Base-by-base conservation (phyloP, 2,888 invertebrate species). In the Patella ulyssiponensis region DNA sequence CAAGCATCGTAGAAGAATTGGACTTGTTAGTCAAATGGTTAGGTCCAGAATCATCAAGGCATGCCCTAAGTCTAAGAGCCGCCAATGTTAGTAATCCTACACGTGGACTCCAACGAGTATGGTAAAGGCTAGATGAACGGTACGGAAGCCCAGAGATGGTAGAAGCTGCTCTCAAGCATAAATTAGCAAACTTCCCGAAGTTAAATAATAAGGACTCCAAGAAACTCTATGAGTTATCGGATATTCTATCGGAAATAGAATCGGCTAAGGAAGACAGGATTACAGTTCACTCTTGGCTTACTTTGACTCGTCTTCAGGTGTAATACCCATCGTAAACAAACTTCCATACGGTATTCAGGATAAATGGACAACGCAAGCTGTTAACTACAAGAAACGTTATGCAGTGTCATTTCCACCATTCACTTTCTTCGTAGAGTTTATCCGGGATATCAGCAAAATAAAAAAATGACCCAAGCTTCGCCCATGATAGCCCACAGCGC, bases 361-460 rank as follows among this genome's bases (percentile, higher is more conserved):
- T n/a, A 85, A 81, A 54, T 83, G 83, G 83, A 81, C 73, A 5
- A 72, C 12, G n/a, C 73, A 74, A n/a, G 84, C 83, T 3, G 23
- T 71, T 1, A 75, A 72, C 1, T 84, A 82, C 54, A 85, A 83
- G 71, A 69, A 69, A n/a, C 64, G 56, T 4, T 52, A 82, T 52
- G 12, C 17, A 14, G 81, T 82, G 12, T 1, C 77, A 9, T 84
- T 76, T 76, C 84, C 82, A 23, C 84, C 83, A 23, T 85, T 84
- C 54, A n/a, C 58, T 12, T 56, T 80, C 1, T 81, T 84, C 69
- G 77, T 74, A 0, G 54, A 76, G 15, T 85, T 84, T 51, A 77
- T 84, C 12, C 27, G 70, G 20, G 80, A 80, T 0, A 58, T 78
- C 17, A 77, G 80, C 54, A 75, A 27, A 14, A 79, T 80, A 1